A percentile compares a stretch with the other conserved stretches of the same genome.
These are phyloP conservation scores for Eupithecia dodoneata DNA, from an alignment of 2,888 invertebrate species.

Conservation along the genomic window DNA sequence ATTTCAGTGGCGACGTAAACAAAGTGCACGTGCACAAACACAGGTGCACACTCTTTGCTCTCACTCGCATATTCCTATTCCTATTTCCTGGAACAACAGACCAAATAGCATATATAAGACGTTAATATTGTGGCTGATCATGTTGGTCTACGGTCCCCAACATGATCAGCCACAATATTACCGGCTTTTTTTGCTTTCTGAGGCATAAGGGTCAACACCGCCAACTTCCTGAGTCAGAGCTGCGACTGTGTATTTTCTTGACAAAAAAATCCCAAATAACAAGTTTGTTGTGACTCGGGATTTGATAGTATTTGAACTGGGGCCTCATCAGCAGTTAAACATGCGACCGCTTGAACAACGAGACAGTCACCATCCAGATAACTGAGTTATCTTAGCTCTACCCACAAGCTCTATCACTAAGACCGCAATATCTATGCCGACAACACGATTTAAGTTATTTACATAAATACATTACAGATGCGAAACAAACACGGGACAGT, in stretches of 20 bases:
- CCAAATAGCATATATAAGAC: too few relatives aligned
- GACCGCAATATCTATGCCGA: constrained; percentile 4
- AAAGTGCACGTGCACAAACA: not conserved
- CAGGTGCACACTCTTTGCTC: not conserved
- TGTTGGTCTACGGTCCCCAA: too few relatives aligned
- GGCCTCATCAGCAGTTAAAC: not conserved
- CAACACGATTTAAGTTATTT: constrained; percentile 6
- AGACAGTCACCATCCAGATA: not conserved
- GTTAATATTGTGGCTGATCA: too few relatives aligned
- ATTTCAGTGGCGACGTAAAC: too few relatives aligned
- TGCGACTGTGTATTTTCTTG: not conserved
- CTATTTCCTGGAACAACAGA: too few relatives aligned
- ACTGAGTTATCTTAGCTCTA: not conserved
- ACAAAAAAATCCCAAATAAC: not conserved
- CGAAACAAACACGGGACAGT: constrained; percentile 12
- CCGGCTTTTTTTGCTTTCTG: not conserved
- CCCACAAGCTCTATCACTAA: not conserved
- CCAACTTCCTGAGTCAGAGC: not conserved
- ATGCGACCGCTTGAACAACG: not conserved
- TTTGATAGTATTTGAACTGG: not conserved
- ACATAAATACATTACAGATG: constrained; percentile 17
- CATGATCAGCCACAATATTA: not conserved
- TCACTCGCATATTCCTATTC: not conserved
- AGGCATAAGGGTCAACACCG: not conserved
- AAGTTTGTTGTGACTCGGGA: not conserved